Conservation (phyloP, 2,113 vertebrate species). For the Eptatretus burgeri region DNA sequence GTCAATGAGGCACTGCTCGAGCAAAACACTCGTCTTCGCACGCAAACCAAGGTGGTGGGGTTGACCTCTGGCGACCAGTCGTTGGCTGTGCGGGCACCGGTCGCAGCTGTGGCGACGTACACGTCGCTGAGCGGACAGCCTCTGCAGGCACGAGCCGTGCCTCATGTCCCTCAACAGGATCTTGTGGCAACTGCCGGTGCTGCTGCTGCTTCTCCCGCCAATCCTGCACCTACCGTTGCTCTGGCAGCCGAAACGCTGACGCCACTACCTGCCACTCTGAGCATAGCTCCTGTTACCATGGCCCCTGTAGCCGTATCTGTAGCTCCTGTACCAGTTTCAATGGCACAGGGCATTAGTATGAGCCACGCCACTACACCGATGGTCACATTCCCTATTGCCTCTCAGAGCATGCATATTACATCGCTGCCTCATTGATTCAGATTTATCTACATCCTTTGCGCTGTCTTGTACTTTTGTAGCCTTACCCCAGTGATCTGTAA, state of each 20-base stretch:
- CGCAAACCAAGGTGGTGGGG: constrained; percentile 67
- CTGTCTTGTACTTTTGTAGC: too few relatives aligned
- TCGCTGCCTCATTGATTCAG: constrained; percentile 41
- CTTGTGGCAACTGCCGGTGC: constrained; percentile 41
- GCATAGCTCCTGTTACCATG: constrained; percentile 84
- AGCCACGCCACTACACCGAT: constrained; percentile 82
- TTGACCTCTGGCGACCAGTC: constrained; percentile 41
- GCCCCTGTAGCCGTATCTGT: constrained; percentile 69
- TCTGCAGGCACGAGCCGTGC: constrained; percentile 52
- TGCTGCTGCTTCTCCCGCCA: constrained; percentile 28
- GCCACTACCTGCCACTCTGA: constrained; percentile 52
- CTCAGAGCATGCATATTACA: constrained; percentile 92
- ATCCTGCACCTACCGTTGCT: constrained; percentile 22
- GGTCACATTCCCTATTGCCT: constrained; percentile 78
- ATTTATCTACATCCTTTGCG: too few relatives aligned
- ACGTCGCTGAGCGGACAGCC: constrained; percentile 85
- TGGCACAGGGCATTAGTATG: constrained; percentile 86
- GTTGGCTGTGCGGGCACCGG: constrained; percentile 22
- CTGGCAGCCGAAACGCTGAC: constrained; percentile 57
- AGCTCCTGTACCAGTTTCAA: constrained; percentile 64
- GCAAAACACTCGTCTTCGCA: constrained; percentile 81
- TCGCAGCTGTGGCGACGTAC: constrained; percentile 16
- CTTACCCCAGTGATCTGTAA: too few relatives aligned
- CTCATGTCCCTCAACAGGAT: constrained; percentile 61
- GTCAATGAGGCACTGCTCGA: constrained; percentile 88